Conservation (phyloP, 2,797 vertebrate genomes). For the Hephaestus fuliginosus region DNA sequence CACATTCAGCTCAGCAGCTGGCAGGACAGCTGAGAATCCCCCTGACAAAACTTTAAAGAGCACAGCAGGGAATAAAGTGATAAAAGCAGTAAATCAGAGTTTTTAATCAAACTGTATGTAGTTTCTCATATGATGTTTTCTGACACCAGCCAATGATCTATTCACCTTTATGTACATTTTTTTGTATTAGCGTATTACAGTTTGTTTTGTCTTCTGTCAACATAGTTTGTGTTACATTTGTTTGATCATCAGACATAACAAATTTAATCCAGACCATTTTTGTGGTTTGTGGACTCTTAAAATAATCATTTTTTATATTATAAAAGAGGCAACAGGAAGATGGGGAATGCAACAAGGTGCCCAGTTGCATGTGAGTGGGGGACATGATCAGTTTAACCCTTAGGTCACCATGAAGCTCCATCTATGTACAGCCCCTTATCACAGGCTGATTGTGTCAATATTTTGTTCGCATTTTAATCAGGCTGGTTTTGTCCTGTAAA, state of each 20-base stretch:
- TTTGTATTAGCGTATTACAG: neutral
- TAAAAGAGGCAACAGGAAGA: neutral
- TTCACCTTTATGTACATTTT: neutral
- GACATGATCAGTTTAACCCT: neutral
- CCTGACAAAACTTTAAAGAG: rapidly evolving
- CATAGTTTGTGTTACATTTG: neutral
- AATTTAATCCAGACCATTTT: neutral
- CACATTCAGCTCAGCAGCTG: slow-evolving; percentile 1
- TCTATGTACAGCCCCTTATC: neutral
- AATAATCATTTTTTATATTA: no score
- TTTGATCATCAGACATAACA: neutral
- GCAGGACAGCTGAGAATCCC: slow-evolving; percentile 2
- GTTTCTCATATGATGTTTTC: neutral
- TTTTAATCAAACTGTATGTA: neutral
- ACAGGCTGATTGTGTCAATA: neutral
- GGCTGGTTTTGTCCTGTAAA: neutral
- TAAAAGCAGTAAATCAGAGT: neutral
- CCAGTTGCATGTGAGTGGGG: neutral
- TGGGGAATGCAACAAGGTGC: neutral
- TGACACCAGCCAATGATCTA: no score
- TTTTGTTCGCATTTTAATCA: neutral
- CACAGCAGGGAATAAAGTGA: neutral
- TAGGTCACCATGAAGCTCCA: neutral
- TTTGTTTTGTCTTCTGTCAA: neutral
- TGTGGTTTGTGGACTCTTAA: neutral